phyloP scores from a whole-genome alignment of 2,888 invertebrate genomes.

The Ecdyonurus torrentis region DNA sequence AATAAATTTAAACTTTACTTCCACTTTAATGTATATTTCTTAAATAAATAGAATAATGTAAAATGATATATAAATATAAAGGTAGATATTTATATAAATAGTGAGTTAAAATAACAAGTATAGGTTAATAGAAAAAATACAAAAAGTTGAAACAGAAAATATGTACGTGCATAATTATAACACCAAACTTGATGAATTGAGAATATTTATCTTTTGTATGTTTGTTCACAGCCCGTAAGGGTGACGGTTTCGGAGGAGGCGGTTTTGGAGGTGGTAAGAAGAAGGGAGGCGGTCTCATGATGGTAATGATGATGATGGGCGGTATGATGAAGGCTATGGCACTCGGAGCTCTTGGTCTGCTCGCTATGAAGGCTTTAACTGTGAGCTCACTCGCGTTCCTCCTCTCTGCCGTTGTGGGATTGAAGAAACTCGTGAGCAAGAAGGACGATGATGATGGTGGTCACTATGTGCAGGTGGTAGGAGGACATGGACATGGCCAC shows the following conservation, averaged over 20 bases:
- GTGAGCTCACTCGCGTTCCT: constrained; percentile 64
- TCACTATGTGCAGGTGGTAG: constrained; percentile 16
- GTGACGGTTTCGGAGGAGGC: constrained; percentile 11
- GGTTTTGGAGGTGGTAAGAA: constrained; percentile 23
- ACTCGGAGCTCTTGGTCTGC: constrained; percentile 53
- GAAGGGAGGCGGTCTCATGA: constrained; percentile 28
- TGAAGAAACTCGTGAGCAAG: constrained; percentile 45
- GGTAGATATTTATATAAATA: too few species aligned
- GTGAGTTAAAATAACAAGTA: too few species aligned
- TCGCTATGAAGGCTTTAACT: constrained; percentile 72
- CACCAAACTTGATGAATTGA: too few species aligned
- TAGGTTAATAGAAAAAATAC: too few species aligned
- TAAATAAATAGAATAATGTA: too few species aligned
- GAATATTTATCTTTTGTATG: too few species aligned
- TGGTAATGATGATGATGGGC: constrained; percentile 44
- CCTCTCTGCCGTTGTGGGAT: constrained; percentile 55
- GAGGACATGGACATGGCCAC: constrained; percentile 6
- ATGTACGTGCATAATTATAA: too few species aligned
- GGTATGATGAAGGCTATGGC: constrained; percentile 51
- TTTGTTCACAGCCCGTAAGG: constrained; percentile 7
- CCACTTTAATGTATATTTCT: too few species aligned
- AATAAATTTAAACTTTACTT: too few species aligned
- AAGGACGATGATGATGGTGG: constrained; percentile 41
- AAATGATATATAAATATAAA: too few species aligned
- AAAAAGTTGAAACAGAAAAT: too few species aligned